Conservation (phyloP, 2,113 vertebrate species). For the Pogonocichla stellata region DNA sequence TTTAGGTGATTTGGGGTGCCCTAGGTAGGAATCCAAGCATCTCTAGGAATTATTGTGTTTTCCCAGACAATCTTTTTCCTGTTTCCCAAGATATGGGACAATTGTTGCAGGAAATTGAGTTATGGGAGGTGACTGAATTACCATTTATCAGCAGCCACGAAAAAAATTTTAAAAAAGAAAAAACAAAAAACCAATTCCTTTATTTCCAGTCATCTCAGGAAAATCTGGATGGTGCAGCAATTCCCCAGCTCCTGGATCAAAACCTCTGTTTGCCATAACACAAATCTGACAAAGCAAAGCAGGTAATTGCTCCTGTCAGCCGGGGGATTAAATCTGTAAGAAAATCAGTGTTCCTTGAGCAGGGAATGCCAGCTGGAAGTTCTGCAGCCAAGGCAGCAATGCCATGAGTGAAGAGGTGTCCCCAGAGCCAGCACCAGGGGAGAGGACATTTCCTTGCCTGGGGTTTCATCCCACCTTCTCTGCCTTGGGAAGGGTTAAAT, state of each 20-base stretch:
- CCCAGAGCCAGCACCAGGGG: background rate
- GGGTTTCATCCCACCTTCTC: background rate
- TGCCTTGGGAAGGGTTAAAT: background rate
- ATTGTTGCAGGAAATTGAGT: background rate
- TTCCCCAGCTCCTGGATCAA: background rate
- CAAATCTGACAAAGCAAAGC: background rate
- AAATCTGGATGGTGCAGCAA: background rate
- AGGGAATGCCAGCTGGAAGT: background rate
- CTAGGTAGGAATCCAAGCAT: background rate
- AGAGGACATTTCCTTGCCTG: background rate
- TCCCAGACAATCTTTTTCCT: background rate
- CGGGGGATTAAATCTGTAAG: background rate
- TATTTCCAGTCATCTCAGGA: background rate
- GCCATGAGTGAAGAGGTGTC: rapidly evolving
- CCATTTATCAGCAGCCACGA: background rate
- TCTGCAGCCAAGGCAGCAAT: background rate
- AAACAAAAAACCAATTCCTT: background rate
- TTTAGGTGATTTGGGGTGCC: background rate
- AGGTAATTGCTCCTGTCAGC: background rate
- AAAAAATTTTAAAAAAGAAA: background rate
- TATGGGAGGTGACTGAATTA: background rate
- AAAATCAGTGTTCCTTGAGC: background rate
- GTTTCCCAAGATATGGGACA: background rate
- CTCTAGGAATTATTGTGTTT: background rate
- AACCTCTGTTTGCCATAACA: background rate